phyloP scores from a whole-genome alignment of 2,888 invertebrate genomes.

The Ferrisia virgata region DNA sequence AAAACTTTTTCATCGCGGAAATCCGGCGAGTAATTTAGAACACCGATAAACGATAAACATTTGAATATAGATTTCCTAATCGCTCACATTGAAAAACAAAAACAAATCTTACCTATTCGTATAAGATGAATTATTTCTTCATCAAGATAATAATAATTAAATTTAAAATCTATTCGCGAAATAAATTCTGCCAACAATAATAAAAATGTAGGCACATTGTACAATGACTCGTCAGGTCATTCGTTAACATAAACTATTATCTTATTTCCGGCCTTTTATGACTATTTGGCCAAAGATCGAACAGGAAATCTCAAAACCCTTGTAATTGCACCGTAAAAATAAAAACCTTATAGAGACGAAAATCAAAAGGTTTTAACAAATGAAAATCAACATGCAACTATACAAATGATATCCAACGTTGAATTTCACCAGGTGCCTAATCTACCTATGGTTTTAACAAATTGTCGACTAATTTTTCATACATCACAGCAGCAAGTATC shows the following conservation, averaged over 20 bases:
- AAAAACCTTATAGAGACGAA: background rate
- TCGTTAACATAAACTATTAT: background rate
- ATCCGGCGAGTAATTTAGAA: background rate
- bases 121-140: background rate
- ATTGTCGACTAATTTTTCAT: background rate
- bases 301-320: background rate
- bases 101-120: background rate
- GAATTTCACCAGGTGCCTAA: background rate
- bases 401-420: background rate
- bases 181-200: background rate
- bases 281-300: background rate
- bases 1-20: background rate
- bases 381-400: background rate
- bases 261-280: background rate
- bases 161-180: background rate
- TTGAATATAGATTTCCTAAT: background rate
- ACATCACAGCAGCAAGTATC: too few species aligned
- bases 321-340: background rate
- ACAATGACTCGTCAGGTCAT: background rate
- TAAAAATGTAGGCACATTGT: background rate
- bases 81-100: background rate
- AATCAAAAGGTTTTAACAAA: background rate
- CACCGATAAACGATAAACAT: background rate
- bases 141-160: background rate
- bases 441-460: background rate